These are phyloP conservation scores for Penaeus japonicus DNA, from an alignment of 1,140 invertebrate species.

Conservation along the genomic window DNA sequence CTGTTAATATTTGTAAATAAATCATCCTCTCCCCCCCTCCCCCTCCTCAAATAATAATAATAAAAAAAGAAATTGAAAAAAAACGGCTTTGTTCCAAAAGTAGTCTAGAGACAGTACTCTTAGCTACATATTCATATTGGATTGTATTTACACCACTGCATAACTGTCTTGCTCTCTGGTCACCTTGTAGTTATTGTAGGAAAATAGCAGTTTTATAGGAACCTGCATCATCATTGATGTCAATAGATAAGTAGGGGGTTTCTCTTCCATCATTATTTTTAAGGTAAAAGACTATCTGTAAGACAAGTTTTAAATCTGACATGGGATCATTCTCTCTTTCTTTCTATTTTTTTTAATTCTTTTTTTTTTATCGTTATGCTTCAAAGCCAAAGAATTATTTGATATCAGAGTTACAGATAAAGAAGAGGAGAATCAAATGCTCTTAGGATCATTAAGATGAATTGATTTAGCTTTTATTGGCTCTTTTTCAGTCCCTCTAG, in stretches of 20 bases:
- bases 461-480: too few species aligned
- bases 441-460: too few species aligned
- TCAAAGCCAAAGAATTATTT: too few species aligned
- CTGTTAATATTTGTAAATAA: constrained; percentile 30
- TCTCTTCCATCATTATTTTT: background rate
- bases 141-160: constrained; percentile 29
- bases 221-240: background rate
- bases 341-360: too few species aligned
- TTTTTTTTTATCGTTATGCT: too few species aligned
- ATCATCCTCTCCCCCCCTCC: background rate
- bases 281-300: background rate
- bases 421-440: too few species aligned
- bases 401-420: too few species aligned
- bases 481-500: too few species aligned
- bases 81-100: constrained; percentile 19
- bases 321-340: too few species aligned
- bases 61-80: background rate
- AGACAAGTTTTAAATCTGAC: too few species aligned
- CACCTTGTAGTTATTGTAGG: constrained; percentile 15
- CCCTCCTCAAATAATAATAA: background rate
- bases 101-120: constrained; percentile 35
- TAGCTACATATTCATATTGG: constrained; percentile 30
- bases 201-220: background rate
- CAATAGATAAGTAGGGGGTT: background rate
- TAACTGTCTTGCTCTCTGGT: constrained; percentile 37